phyloP scores from a whole-genome alignment of 2,797 vertebrate species.

The Etheostoma nigrum region DNA sequence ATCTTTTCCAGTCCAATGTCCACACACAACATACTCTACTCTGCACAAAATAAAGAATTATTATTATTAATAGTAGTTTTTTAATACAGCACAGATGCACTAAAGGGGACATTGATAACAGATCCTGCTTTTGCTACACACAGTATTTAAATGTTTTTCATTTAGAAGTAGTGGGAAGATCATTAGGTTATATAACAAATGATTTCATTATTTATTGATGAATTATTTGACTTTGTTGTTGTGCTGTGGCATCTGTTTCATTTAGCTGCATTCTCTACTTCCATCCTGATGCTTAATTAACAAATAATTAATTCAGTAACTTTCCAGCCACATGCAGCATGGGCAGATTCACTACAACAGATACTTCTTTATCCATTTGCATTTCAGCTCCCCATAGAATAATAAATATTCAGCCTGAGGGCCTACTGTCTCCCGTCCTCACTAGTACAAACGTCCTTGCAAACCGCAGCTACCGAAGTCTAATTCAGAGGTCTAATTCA shows the following conservation, averaged over 20 bases:
- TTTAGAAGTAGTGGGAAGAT: constrained; percentile 17
- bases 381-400: constrained; percentile 51
- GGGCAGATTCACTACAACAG: constrained; percentile 53
- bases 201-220: constrained; percentile 19
- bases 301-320: constrained; percentile 57
- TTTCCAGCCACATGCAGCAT: constrained; percentile 34
- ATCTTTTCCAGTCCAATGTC: too few species aligned
- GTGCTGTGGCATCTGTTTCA: constrained; percentile 32
- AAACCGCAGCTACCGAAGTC: constrained; percentile 22
- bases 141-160: background rate
- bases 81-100: background rate
- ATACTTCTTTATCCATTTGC: constrained; percentile 61
- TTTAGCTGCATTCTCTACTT: constrained; percentile 36
- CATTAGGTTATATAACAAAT: constrained; percentile 32
- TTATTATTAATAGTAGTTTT: too few species aligned
- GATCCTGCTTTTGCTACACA: background rate
- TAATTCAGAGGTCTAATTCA: constrained; percentile 19
- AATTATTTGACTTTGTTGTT: constrained; percentile 34
- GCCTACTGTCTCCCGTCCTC: constrained; percentile 46
- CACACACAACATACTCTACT: too few species aligned
- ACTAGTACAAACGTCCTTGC: constrained; percentile 36
- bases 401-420: constrained; percentile 59
- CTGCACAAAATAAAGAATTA: too few species aligned
- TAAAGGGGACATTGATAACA: background rate
- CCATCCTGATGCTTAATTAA: constrained; percentile 50